Percentiles rank a stretch among this genome's conserved stretches.
Conservation (phyloP, 2,888 invertebrate species). For the Pyrrhosoma nymphula region DNA sequence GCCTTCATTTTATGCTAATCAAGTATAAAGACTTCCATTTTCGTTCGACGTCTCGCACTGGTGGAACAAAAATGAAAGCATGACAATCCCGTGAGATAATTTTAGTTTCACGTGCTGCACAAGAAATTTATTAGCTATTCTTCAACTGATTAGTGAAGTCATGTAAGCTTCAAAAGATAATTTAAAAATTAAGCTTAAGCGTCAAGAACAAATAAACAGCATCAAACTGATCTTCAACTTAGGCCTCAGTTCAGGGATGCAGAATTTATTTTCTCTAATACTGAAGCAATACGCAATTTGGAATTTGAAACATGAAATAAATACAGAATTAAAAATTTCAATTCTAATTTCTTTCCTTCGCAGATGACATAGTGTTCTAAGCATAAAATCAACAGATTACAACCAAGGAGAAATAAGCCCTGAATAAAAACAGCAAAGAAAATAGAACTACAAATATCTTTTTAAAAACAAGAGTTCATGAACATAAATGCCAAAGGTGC, state of each 20-base stretch:
- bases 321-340: too few relatives aligned
- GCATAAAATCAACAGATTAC: too few relatives aligned
- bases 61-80: neutral
- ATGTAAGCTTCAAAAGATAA: neutral
- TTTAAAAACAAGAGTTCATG: too few relatives aligned
- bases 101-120: neutral
- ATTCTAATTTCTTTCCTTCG: too few relatives aligned
- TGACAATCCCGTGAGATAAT: neutral
- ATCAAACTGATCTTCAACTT: neutral
- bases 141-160: neutral
- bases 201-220: neutral
- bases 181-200: neutral
- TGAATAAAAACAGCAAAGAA: too few relatives aligned
- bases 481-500: too few relatives aligned
- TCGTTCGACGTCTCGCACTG: neutral
- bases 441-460: too few relatives aligned
- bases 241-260: neutral
- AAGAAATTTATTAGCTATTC: neutral
- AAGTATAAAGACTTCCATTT: neutral
- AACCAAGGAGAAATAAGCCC: too few relatives aligned
- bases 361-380: too few relatives aligned
- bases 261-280: too few relatives aligned
- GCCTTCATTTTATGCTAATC: constrained; percentile 28
- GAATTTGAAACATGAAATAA: too few relatives aligned
- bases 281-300: too few relatives aligned